Evolutionary conservation across 2,797 vertebrate genomes (phyloP), one percentile per base, ranked within the genome.

Genomic region (Ctenopoma kingsleyae): DNA sequence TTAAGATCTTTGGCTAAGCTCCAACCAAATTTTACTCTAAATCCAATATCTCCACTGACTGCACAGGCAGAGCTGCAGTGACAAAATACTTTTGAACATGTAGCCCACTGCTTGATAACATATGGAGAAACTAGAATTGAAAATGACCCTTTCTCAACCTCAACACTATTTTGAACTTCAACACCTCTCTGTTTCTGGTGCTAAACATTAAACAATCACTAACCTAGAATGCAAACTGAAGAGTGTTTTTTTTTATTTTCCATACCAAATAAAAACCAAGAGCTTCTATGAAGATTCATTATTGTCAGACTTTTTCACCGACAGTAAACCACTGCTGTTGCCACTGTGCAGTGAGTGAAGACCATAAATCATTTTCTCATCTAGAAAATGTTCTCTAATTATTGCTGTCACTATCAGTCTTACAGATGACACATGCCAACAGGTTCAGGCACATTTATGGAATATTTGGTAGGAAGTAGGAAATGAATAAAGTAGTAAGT

Each of bases 371-470:
- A 71, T 73, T 75, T 68, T 50, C 49, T 38, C 8, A 0, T 40
- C 62, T 19, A 11, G 19, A 67, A 74, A 79, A 61, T 60, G 52
- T 67, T 52, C n/a, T 49, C 50, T 62, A 57, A 54, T 74, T 54
- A 41, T 74, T 63, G 19, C 47, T 62, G 48, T 63, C 49, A 10
- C 27, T 50, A 17, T 76, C 43, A 22, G 38, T 67, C 62, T 54
- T 5, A 13, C 55, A 12, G 38, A 35, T 62, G 56, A 59, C 59
- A 47, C 30, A 48, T 69, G 66, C 63, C 71, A 67, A 60, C 80
- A 85, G 63, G 77, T 80, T 46, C 38, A 48, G 64, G 49, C 72
- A 61, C 67, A 66, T 82, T 76, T 44, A 64, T 25, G 0, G n/a
- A 46, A 46, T 32, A 67, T 40, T 64, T 1, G 6, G 5, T 16